A percentile compares a stretch with the other conserved stretches of the same genome.
phyloP scores from a whole-genome alignment of 2,797 vertebrate species.

The Myiotriccus ornatus region DNA sequence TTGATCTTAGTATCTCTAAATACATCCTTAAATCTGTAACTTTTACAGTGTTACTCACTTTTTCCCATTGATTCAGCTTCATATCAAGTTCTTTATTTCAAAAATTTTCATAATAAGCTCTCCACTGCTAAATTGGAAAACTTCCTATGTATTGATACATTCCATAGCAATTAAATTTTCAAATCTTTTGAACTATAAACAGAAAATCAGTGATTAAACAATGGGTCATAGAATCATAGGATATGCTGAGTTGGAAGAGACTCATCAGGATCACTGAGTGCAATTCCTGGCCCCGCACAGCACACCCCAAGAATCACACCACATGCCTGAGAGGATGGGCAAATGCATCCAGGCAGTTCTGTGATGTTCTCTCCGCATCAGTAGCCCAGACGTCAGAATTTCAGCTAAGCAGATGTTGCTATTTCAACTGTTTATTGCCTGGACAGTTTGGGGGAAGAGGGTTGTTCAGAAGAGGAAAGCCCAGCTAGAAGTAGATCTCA shows the following conservation, averaged over 20 bases:
- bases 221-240: neutral
- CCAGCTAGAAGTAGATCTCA: neutral
- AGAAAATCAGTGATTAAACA: neutral
- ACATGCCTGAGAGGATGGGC: neutral
- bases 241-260: neutral
- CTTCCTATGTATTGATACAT: neutral
- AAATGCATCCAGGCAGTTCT: neutral
- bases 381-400: neutral
- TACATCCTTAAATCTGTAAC: neutral
- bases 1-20: neutral
- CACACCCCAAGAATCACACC: neutral
- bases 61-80: neutral
- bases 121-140: neutral
- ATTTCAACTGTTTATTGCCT: neutral
- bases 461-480: neutral
- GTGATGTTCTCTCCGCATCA: neutral
- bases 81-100: neutral
- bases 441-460: neutral
- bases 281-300: fast-evolving
- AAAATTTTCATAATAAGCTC: neutral
- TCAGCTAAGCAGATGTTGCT: neutral
- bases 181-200: neutral
- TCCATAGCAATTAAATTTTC: neutral
- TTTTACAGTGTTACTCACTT: neutral
- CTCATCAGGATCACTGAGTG: neutral